Base-by-base conservation (phyloP, 37 sponge, comb jelly and placozoan genomes). In the Spongilla lacustris region DNA sequence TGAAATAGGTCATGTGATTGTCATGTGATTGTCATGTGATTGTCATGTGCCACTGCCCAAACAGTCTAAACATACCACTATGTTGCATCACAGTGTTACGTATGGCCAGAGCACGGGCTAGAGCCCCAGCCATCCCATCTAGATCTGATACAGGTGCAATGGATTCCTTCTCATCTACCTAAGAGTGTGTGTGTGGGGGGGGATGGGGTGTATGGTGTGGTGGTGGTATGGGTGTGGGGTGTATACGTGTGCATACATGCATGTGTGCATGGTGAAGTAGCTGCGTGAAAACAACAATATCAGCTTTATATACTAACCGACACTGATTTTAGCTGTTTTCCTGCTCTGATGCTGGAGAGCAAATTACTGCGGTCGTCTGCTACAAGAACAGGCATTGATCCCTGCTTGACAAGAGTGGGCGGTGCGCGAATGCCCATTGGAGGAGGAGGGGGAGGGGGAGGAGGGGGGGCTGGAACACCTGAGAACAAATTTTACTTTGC, bases 91-190 rank as follows among this genome's bases (percentile, higher is more conserved):
- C 87, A 26, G 77, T 72, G 41, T 81, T 80, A 25, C 94, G 66
- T 4, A 28, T 69, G 0, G 72, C 84, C 58, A 94, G 79, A 67
- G 95, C 95, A 27, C 88, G 73, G 10, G 91, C 92, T 11, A 94
- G 79, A 9, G 95, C 95, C 17, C 92, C 95, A 6, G 92, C 95
- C 85, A 94, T 89, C 0, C 95, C 95, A 31, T 68, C 81, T 22
- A 77, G 29, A 1, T 80, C 68, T 17, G 77, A 29, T 4, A 49
- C 77, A 33, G 46, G 67, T 82, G 77, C 13, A 78, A 25, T 12
- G 14, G 36, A 50, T 23, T 67, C 46, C 46, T 46, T 46, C 46
- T 46, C 46, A 46, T 46, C 46, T 8, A 46, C 8, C 46, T 27
- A 70, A 29, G 29, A 70, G 72, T 70, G 72, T 8, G 8, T 46